A percentile compares a stretch with the other conserved stretches of the same genome.
Evolutionary conservation across 2,888 invertebrate genomes (phyloP).

Genomic region (Agrypnus murinus): DNA sequence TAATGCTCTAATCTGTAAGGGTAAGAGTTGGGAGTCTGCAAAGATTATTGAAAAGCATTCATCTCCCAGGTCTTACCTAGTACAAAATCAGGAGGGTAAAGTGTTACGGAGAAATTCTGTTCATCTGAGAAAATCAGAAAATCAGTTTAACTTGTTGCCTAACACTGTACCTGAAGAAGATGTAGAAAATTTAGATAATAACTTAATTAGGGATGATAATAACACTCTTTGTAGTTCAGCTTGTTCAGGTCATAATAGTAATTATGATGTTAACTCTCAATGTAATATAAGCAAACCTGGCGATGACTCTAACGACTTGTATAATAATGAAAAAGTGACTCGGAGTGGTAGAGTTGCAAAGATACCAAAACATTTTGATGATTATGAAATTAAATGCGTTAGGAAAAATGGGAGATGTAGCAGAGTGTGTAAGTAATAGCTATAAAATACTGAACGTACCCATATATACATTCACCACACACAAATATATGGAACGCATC

Average conservation of each 20-base stretch:
- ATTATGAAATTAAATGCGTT: background rate
- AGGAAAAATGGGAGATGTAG: conserved; percentile 5
- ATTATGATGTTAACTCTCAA: background rate
- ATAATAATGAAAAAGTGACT: background rate
- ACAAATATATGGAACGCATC: no score
- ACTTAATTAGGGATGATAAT: background rate
- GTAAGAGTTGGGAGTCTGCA: conserved; percentile 32
- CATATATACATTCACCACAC: no score
- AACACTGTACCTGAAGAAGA: conserved; percentile 2
- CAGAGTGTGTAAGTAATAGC: no score
- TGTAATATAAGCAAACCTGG: background rate
- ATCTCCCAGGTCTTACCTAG: conserved; percentile 31
- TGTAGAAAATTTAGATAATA: background rate
- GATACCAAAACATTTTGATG: background rate
- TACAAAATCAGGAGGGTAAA: conserved; percentile 23
- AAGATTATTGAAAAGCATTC: conserved; percentile 6
- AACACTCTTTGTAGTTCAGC: background rate
- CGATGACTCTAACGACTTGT: no score
- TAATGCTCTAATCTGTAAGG: conserved; percentile 22
- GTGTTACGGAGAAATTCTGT: conserved; percentile 25
- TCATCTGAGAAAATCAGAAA: conserved; percentile 22
- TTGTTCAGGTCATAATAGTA: background rate
- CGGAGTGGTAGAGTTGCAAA: background rate
- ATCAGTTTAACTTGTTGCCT: background rate
- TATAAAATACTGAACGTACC: no score